A percentile compares a stretch with the other conserved stretches of the same genome.
Evolutionary conservation across 2,888 invertebrate species (phyloP).

Genomic region (Oxytorus armatus): DNA sequence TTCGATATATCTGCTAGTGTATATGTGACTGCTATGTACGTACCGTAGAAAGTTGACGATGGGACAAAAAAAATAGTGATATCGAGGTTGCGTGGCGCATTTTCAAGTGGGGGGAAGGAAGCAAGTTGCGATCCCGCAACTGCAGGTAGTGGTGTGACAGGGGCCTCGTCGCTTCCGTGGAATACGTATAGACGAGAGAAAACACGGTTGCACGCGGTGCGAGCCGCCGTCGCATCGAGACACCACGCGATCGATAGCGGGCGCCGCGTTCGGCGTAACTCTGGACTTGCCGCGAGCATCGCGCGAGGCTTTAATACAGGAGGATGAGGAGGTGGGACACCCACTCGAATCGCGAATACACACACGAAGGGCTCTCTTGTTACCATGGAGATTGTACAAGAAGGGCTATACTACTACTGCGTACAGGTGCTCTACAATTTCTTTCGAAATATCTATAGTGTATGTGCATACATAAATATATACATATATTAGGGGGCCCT

Average conservation of each 20-base stretch:
- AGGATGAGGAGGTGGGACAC: conserved; percentile 57
- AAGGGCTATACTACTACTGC: conserved; percentile 7
- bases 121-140: too few species aligned
- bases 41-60: too few species aligned
- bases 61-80: too few species aligned
- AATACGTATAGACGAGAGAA: conserved; percentile 41
- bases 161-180: conserved; percentile 59
- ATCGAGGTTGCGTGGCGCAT: too few species aligned
- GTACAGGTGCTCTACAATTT: conserved; percentile 30
- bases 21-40: too few species aligned
- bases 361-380: conserved; percentile 21
- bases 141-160: conserved; percentile 63
- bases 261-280: conserved; percentile 55
- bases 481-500: too few species aligned
- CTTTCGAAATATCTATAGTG: not conserved
- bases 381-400: conserved; percentile 21
- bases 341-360: conserved; percentile 41
- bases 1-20: too few species aligned
- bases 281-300: conserved; percentile 50
- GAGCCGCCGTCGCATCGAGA: conserved; percentile 43
- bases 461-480: not conserved
- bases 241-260: conserved; percentile 61
- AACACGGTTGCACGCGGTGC: conserved; percentile 37
- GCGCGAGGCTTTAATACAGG: conserved; percentile 14
- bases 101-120: too few species aligned